A percentile compares a stretch with the other conserved stretches of the same genome.
phyloP scores from a whole-genome alignment of 2,113 vertebrate species.

The Holacanthus passer region DNA sequence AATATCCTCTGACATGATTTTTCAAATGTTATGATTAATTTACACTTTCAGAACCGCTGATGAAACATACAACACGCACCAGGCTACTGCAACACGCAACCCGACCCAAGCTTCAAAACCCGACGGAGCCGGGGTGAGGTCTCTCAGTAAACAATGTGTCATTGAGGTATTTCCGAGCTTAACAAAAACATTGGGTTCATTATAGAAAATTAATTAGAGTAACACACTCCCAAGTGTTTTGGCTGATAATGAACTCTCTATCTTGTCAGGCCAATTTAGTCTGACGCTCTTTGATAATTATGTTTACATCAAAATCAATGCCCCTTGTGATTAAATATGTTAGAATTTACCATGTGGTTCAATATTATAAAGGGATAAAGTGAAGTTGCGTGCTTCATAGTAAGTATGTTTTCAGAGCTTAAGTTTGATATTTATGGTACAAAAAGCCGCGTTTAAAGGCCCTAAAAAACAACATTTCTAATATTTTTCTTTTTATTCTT shows the following conservation, averaged over 20 bases:
- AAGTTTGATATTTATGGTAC: neutral
- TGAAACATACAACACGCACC: slow-evolving; percentile 20
- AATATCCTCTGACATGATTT: slow-evolving; percentile 1
- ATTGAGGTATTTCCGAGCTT: slow-evolving; percentile 80
- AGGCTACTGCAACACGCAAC: slow-evolving; percentile 6
- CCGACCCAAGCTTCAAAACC: slow-evolving; percentile 35
- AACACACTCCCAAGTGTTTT: slow-evolving; percentile 84
- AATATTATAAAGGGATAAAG: slow-evolving; percentile 31
- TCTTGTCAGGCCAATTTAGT: slow-evolving; percentile 83
- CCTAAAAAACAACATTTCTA: neutral
- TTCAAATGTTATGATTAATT: slow-evolving; percentile 35
- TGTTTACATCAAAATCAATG: slow-evolving; percentile 85
- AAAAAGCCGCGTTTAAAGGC: neutral
- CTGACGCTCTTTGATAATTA: slow-evolving; percentile 82
- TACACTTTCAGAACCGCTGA: slow-evolving; percentile 5
- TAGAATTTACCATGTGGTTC: slow-evolving; percentile 46
- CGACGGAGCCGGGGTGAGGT: slow-evolving; percentile 65
- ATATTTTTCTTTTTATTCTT: neutral
- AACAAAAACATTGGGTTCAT: slow-evolving; percentile 84
- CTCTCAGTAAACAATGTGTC: slow-evolving; percentile 79
- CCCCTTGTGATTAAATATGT: slow-evolving; percentile 75
- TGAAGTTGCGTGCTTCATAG: neutral
- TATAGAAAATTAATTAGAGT: slow-evolving; percentile 87
- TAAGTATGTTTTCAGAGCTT: slow-evolving; percentile 15
- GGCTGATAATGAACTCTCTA: slow-evolving; percentile 86